A percentile compares a stretch with the other conserved stretches of the same genome.
These are phyloP conservation scores for Epizoanthus illoricatus DNA, from an alignment of 92 coral and sea anemone species.

Conservation along the genomic window DNA sequence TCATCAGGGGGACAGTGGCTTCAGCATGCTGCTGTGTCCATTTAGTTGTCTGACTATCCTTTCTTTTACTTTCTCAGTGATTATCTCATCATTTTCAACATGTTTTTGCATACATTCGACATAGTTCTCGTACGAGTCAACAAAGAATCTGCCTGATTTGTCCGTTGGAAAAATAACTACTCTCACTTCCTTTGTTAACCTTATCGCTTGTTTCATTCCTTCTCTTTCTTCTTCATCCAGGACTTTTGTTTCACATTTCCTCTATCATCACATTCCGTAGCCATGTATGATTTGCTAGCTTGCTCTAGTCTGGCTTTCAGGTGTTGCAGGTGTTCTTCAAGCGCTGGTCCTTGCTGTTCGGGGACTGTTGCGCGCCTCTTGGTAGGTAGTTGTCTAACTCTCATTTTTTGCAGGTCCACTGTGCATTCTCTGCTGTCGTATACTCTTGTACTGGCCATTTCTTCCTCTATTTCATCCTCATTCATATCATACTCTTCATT, in stretches of 20 bases:
- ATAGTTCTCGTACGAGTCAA: not conserved
- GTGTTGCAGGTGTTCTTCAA: conserved; percentile 17
- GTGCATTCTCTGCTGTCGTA: too few relatives aligned
- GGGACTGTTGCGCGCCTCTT: not conserved
- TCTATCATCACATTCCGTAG: conserved; percentile 11
- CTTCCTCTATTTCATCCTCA: not conserved
- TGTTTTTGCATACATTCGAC: not conserved
- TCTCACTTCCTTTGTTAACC: conserved; percentile 12
- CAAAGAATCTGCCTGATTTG: not conserved
- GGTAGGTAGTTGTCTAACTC: not conserved
- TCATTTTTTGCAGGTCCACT: not conserved
- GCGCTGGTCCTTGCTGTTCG: conserved; percentile 7
- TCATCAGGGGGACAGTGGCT: not conserved
- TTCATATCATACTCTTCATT: not conserved
- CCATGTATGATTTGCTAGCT: not conserved
- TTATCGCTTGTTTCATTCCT: not conserved
- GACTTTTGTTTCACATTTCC: not conserved
- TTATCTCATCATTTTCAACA: not conserved
- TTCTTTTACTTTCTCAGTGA: conserved; percentile 7
- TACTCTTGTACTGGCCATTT: not conserved
- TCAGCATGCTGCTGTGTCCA: conserved; percentile 2
- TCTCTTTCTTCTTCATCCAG: not conserved
- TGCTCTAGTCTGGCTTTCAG: not conserved
- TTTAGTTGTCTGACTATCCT: not conserved
- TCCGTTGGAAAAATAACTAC: conserved; percentile 14